Percentiles rank a stretch among this genome's conserved stretches.
Conservation (phyloP, 2,888 invertebrate genomes). For the Eilema griseolum region DNA sequence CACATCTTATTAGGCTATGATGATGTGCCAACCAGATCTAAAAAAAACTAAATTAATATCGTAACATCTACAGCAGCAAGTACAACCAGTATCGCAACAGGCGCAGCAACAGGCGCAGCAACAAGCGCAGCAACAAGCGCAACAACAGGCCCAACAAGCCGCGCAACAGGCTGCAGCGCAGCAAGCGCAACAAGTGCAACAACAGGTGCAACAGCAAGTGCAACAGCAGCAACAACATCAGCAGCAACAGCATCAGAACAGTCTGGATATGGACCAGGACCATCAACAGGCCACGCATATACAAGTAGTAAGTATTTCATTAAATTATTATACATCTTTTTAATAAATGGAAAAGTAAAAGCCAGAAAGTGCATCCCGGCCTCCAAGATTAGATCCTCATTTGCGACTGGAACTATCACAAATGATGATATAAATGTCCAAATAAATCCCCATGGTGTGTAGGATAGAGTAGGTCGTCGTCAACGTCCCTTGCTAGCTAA, state of each 20-base stretch:
- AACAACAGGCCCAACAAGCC: constrained; percentile 65
- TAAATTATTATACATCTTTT: not conserved
- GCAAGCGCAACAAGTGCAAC: constrained; percentile 60
- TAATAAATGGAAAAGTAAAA: too few relatives aligned
- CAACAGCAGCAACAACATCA: constrained; percentile 65
- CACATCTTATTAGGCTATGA: too few relatives aligned
- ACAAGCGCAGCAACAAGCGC: constrained; percentile 57
- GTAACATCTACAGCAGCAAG: not conserved
- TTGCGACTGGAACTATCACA: too few relatives aligned
- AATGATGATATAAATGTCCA: too few relatives aligned
- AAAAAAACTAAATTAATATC: not conserved
- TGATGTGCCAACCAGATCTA: too few relatives aligned
- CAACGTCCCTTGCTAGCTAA: too few relatives aligned
- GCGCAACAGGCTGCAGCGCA: constrained; percentile 71
- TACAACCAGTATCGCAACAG: constrained; percentile 63
- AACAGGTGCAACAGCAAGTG: constrained; percentile 13
- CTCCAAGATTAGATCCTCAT: too few relatives aligned
- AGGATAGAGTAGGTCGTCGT: too few relatives aligned
- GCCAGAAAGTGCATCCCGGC: too few relatives aligned
- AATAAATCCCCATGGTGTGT: too few relatives aligned
- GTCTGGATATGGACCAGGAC: constrained; percentile 76
- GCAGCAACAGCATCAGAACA: constrained; percentile 74
- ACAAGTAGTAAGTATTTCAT: constrained; percentile 76
- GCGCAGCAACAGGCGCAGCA: constrained; percentile 69
- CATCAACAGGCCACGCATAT: constrained; percentile 83